A percentile compares a stretch with the other conserved stretches of the same genome.
Conservation (phyloP, 2,113 vertebrate species). For the Dolichotis patagonum region DNA sequence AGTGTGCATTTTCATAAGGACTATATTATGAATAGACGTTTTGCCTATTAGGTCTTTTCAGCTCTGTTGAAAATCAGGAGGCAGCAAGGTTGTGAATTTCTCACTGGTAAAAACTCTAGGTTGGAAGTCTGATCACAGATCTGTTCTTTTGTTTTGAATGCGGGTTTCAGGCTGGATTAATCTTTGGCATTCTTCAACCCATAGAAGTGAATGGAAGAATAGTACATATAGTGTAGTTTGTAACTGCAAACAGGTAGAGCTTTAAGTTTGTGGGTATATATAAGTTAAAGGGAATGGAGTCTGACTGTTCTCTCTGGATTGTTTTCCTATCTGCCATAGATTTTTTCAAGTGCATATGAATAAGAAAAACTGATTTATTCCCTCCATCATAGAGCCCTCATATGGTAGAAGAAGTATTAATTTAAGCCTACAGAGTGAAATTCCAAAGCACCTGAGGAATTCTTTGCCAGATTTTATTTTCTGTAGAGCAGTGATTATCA, state of each 20-base stretch:
- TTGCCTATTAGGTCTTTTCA: background rate
- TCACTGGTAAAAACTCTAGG: background rate
- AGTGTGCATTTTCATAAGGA: background rate
- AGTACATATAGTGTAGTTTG: background rate
- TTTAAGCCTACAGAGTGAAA: background rate
- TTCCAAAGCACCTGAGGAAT: slow-evolving; percentile 42
- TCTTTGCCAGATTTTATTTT: slow-evolving; percentile 57
- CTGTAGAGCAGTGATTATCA: background rate
- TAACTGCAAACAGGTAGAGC: background rate
- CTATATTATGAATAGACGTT: background rate
- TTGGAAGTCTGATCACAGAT: background rate
- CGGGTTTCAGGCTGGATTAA: background rate
- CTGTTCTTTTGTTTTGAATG: background rate
- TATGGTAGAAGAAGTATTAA: background rate
- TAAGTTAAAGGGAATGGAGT: background rate
- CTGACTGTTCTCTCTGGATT: background rate
- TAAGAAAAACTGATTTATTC: slow-evolving; percentile 1
- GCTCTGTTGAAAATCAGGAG: background rate
- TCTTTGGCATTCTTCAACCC: background rate
- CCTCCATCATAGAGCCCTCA: background rate
- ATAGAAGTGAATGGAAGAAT: background rate
- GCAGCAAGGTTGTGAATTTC: background rate
- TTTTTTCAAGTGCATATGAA: background rate
- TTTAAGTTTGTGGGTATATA: background rate
- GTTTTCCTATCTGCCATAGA: background rate